Conservation (phyloP, 2,113 vertebrate genomes). For the Uria lomvia region DNA sequence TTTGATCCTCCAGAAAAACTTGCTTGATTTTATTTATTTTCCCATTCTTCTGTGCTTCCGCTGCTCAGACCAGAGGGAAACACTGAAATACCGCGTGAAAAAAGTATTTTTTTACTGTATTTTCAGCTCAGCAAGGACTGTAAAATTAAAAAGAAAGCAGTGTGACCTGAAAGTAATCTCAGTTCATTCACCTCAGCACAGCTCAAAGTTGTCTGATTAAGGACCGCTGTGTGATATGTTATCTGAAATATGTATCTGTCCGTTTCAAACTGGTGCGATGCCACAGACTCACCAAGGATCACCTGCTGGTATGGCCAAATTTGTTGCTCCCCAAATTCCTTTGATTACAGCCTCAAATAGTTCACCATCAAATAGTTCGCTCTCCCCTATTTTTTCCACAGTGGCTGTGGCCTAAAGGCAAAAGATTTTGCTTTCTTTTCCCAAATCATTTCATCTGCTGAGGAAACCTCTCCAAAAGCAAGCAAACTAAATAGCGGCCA, state of each 20-base stretch:
- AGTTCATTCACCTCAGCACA: background rate
- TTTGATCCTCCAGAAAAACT: constrained; percentile 45
- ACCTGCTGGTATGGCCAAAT: background rate
- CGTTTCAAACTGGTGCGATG: background rate
- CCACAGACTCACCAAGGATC: background rate
- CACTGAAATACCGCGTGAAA: background rate
- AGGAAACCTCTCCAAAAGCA: background rate
- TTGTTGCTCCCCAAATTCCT: background rate
- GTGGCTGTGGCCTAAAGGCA: background rate
- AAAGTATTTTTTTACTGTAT: background rate
- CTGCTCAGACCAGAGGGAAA: background rate
- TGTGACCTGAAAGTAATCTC: background rate
- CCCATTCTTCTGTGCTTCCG: constrained; percentile 45
- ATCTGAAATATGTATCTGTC: background rate
- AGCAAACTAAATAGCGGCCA: background rate
- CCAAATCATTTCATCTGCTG: background rate
- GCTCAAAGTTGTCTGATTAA: background rate
- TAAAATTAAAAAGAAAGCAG: constrained; percentile 8
- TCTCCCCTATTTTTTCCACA: background rate
- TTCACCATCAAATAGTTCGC: background rate
- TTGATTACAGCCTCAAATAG: background rate
- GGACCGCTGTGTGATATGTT: background rate
- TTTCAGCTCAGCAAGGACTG: background rate
- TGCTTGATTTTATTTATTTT: constrained; percentile 55
- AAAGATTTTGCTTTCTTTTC: background rate